phyloP scores from a whole-genome alignment of 2,113 vertebrate species.

The Rhinolophus sinicus region DNA sequence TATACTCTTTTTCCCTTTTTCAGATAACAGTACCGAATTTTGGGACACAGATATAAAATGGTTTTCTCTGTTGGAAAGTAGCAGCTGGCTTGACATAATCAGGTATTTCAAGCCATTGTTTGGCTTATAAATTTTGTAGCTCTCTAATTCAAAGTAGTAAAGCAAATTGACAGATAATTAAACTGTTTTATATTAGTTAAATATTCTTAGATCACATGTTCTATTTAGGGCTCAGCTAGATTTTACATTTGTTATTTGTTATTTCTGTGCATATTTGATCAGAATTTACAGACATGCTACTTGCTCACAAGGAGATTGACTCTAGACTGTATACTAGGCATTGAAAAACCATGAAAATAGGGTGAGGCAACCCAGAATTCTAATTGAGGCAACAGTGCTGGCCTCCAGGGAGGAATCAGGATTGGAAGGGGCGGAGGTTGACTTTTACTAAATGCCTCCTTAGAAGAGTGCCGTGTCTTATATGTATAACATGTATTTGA shows the following conservation, averaged over 20 bases:
- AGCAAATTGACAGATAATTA: background rate
- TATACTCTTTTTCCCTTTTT: background rate
- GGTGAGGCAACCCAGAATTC: background rate
- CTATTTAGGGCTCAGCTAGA: background rate
- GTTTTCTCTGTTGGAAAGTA: conserved; percentile 92
- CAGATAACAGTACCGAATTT: conserved; percentile 92
- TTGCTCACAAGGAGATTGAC: background rate
- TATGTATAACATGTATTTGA: background rate
- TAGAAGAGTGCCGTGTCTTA: background rate
- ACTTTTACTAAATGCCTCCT: background rate
- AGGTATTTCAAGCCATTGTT: conserved; percentile 83
- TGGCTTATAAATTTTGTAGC: background rate
- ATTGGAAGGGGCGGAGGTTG: background rate
- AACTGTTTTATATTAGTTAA: background rate
- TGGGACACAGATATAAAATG: conserved; percentile 95
- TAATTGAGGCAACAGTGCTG: no score
- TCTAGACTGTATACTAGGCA: background rate
- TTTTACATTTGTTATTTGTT: conserved; percentile 32
- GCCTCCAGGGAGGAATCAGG: background rate
- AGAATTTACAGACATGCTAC: background rate
- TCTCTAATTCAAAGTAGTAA: background rate
- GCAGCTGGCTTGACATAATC: conserved; percentile 93
- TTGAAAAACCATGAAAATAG: background rate
- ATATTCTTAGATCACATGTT: background rate
- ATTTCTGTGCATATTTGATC: conserved; percentile 10